Conservation (phyloP, 2,113 vertebrate species). For the Ctenodactylus gundi region DNA sequence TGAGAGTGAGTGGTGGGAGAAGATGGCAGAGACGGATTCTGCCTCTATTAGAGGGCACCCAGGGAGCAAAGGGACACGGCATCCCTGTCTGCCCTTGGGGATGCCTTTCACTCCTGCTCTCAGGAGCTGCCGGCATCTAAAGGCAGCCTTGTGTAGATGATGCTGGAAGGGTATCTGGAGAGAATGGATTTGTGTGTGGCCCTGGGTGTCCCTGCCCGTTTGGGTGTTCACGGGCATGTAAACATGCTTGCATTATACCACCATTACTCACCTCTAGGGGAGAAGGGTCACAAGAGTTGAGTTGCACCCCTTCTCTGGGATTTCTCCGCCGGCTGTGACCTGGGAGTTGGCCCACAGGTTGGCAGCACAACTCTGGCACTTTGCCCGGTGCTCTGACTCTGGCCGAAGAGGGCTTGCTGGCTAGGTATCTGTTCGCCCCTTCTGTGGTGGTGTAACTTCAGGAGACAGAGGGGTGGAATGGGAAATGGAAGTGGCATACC, state of each 20-base stretch:
- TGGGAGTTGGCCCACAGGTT: background rate
- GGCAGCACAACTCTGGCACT: background rate
- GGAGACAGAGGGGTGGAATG: slow-evolving; percentile 37
- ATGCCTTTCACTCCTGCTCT: background rate
- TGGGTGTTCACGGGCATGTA: background rate
- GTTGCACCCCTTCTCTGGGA: background rate
- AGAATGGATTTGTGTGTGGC: background rate
- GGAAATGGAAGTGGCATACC: background rate
- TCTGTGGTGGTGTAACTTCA: slow-evolving; percentile 40
- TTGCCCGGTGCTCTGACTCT: background rate
- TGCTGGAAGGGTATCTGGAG: background rate
- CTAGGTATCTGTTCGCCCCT: background rate
- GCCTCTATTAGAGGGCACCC: no score
- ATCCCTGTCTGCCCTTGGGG: background rate
- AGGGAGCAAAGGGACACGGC: background rate
- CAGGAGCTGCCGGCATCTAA: no score
- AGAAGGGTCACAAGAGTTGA: background rate
- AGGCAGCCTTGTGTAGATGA: background rate
- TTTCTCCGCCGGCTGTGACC: background rate
- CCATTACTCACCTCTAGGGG: background rate
- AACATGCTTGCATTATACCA: background rate
- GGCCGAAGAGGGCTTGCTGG: background rate
- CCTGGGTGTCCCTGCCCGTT: background rate
- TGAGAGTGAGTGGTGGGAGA: background rate
- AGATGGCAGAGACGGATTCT: background rate